Percentiles rank a stretch among this genome's conserved stretches.
Evolutionary conservation across 64 coral and sea anemone genomes (phyloP).

Genomic region (Orbicella faveolata): DNA sequence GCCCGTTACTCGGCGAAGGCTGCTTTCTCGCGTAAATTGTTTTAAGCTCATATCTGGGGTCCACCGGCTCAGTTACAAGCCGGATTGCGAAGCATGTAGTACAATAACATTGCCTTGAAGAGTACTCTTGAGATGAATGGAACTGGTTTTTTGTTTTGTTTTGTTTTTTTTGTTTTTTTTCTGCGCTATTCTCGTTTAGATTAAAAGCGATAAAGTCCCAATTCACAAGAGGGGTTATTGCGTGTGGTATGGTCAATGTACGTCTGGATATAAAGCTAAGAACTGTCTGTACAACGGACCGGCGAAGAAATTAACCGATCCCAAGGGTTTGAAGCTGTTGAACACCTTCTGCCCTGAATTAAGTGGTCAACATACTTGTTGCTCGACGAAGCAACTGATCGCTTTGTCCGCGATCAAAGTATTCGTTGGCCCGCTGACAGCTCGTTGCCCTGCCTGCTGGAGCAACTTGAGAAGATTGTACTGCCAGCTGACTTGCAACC

Average conservation of each 20-base stretch:
- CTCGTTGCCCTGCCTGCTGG: conserved; percentile 85
- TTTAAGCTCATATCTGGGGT: neutral
- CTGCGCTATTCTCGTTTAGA: too few species aligned
- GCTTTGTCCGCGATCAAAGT: conserved; percentile 42
- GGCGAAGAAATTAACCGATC: conserved; percentile 65
- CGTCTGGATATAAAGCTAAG: neutral
- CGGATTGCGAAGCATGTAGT: too few species aligned
- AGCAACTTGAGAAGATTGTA: conserved; percentile 79
- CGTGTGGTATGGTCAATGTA: conserved; percentile 91
- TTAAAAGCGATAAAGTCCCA: neutral
- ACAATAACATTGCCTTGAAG: too few species aligned
- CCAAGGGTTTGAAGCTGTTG: conserved; percentile 33
- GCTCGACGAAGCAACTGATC: conserved; percentile 51
- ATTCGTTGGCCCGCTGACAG: conserved; percentile 38
- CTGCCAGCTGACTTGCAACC: conserved; percentile 70
- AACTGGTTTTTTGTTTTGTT: too few species aligned
- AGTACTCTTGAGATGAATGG: too few species aligned
- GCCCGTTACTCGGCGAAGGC: too few species aligned
- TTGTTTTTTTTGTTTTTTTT: too few species aligned
- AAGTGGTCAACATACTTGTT: conserved; percentile 54
- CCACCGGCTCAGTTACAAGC: too few species aligned
- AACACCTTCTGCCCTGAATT: conserved; percentile 69
- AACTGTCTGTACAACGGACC: conserved; percentile 90
- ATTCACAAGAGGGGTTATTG: conserved; percentile 88
- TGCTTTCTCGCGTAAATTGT: neutral